These are phyloP conservation scores for Sinelater perroti DNA, from an alignment of 2,888 invertebrate genomes.

Conservation along the genomic window DNA sequence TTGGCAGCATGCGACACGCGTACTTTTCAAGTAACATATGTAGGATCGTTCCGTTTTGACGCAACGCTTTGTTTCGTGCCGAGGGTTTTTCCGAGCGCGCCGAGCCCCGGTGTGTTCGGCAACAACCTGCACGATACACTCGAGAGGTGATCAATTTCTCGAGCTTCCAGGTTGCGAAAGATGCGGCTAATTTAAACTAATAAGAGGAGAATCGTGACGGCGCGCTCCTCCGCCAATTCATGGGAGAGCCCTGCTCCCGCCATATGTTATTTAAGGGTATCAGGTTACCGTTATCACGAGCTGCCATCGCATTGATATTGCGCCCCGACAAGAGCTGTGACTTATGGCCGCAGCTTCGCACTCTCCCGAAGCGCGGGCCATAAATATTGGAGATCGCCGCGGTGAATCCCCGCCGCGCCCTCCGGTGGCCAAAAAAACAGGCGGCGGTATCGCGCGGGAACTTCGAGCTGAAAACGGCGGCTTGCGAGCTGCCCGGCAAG, in stretches of 20 bases:
- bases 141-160: background rate
- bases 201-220: constrained; percentile 20
- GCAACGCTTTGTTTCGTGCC: no score
- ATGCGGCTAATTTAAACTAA: constrained; percentile 12
- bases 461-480: no score
- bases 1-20: no score
- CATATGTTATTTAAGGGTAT: constrained; percentile 38
- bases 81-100: no score
- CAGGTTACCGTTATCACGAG: constrained; percentile 41
- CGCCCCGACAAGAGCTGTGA: constrained; percentile 40
- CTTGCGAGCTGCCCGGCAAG: background rate
- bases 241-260: constrained; percentile 11
- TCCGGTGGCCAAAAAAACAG: no score
- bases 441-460: no score
- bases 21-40: no score
- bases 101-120: no score
- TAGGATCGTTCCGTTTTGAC: no score
- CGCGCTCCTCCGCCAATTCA: background rate
- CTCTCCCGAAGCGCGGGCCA: constrained; percentile 28
- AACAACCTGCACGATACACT: no score
- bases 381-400: no score
- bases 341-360: constrained; percentile 39
- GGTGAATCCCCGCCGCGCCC: no score
- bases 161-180: constrained; percentile 3
- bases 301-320: constrained; percentile 40